Conservation (phyloP, 2,888 invertebrate genomes). For the Bellardia bayeri region DNA sequence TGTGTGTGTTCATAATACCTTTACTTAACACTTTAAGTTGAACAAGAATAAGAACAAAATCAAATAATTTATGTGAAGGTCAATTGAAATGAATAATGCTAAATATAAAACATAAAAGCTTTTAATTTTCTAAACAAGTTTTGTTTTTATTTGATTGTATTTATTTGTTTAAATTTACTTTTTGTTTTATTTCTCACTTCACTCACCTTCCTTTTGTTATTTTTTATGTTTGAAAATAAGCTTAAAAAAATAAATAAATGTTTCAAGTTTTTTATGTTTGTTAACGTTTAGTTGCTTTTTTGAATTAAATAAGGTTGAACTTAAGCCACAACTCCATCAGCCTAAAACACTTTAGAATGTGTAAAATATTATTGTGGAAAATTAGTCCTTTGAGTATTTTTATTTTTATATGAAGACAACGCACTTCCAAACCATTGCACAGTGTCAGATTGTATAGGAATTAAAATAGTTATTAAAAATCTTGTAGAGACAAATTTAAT, state of each 20-base stretch:
- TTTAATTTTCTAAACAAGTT: conserved; percentile 12
- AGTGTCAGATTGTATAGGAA: too few species aligned
- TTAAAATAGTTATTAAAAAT: too few species aligned
- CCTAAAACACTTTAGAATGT: not conserved
- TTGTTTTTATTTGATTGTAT: not conserved
- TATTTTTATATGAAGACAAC: not conserved
- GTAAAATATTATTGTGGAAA: not conserved
- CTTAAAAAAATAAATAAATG: not conserved
- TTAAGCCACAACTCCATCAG: not conserved
- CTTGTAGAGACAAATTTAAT: too few species aligned
- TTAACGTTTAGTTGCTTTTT: not conserved
- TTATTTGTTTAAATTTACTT: not conserved
- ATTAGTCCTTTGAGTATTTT: conserved; percentile 41
- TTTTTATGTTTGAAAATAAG: not conserved
- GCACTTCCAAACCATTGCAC: not conserved
- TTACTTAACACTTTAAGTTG: conserved; percentile 41
- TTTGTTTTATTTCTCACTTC: not conserved
- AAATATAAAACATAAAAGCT: conserved; percentile 1
- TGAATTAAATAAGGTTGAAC: conserved; percentile 12
- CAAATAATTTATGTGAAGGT: conserved; percentile 53
- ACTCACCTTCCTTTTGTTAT: not conserved
- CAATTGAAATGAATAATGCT: conserved; percentile 17
- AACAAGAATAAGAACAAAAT: conserved; percentile 4
- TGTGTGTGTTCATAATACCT: conserved; percentile 16
- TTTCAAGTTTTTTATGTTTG: not conserved